Conservation (phyloP, 2,113 vertebrate genomes). For the Prunella fulvescens region DNA sequence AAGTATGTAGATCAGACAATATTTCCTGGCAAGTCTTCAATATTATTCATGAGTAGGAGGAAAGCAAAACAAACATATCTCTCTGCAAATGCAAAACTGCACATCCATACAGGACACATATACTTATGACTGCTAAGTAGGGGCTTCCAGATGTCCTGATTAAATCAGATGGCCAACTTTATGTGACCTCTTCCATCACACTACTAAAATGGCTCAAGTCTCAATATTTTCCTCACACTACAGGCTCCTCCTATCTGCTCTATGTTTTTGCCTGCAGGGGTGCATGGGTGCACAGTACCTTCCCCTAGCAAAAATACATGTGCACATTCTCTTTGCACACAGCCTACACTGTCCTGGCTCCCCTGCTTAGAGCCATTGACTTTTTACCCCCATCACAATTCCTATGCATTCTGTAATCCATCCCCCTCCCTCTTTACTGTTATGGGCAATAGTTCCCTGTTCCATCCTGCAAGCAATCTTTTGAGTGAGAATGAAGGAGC, state of each 20-base stretch:
- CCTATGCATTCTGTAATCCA: background rate
- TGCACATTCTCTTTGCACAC: accelerated
- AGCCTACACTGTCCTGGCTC: background rate
- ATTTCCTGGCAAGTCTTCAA: background rate
- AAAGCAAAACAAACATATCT: background rate
- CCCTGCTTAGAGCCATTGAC: background rate
- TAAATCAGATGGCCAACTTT: background rate
- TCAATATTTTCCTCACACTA: background rate
- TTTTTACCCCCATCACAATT: background rate
- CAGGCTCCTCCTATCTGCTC: background rate
- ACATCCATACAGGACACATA: accelerated
- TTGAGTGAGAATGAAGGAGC: background rate
- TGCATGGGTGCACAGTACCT: background rate
- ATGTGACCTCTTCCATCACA: background rate
- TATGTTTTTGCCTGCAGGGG: background rate
- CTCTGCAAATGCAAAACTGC: background rate
- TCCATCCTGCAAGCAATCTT: background rate
- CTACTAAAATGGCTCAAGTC: background rate
- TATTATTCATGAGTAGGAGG: background rate
- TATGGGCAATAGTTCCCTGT: background rate
- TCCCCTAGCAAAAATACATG: background rate
- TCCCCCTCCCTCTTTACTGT: background rate
- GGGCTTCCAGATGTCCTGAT: background rate
- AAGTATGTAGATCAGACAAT: background rate
- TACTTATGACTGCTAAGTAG: background rate